Base-by-base conservation (phyloP, 2,113 vertebrate species). In the Cyanoderma ruficeps region DNA sequence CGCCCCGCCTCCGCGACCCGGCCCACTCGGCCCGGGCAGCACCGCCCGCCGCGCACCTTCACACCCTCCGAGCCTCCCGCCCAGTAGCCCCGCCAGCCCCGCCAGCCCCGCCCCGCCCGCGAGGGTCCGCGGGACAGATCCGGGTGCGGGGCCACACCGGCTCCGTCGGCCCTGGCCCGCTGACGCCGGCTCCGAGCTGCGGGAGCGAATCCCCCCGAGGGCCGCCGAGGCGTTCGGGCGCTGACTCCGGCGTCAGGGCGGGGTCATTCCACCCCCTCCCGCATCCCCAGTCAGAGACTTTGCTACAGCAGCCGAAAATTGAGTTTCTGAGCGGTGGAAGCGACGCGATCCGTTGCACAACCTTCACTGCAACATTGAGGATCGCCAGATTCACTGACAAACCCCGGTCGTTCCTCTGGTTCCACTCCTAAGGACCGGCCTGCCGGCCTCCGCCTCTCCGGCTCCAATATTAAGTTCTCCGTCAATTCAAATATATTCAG, bases 171-270 rank as follows among this genome's bases (percentile, higher is more conserved):
- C 13, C 25, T 5, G 46, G 11, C 9, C 30, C 7, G 33, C 80
- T n/a, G 44, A 3, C 35, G 6, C 23, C 22, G 18, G 31, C 50
- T 33, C 44, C 30, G 20, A n/a, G 21, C 70, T 8, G 39, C 0
- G 35, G 13, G 10, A 42, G 15, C 5, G n/a, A 15, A 19, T 8
- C 17, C 24, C 9, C 16, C 47, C 18, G 24, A 16, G 21, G 11
- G 4, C 3, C 20, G 8, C 27, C 35, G 25, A 17, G 52, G 28
- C 5, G 16, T 11, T 16, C 11, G 31, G 37, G 9, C 1, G 10
- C 9, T 19, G 49, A 28, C 21, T 46, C 6, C 3, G 61, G 22
- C 6, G 0, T 6, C 15, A 13, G 22, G 22, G 13, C 1, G 9
- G 10, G 16, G 15, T 23, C 47, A 30, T 47, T 28, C 46, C 33